These are phyloP conservation scores for Ectropis crepuscularia DNA, from an alignment of 2,888 invertebrate species.

Conservation along the genomic window DNA sequence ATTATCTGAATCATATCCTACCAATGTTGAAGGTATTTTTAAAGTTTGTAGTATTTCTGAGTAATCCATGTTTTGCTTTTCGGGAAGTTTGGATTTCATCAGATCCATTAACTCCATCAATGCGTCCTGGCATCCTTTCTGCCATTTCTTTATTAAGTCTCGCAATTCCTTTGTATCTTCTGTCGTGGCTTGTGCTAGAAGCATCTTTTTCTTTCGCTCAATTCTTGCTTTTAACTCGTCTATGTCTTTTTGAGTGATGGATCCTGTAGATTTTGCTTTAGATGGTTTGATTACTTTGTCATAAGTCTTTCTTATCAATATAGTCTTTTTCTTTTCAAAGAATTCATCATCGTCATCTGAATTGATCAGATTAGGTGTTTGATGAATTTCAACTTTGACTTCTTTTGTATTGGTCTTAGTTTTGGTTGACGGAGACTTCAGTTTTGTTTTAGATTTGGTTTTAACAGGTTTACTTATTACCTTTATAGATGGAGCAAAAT, in stretches of 20 bases:
- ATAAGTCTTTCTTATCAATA: conserved; percentile 68
- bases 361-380: conserved; percentile 50
- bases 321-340: conserved; percentile 65
- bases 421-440: conserved; percentile 41
- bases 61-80: conserved; percentile 73
- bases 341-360: conserved; percentile 70
- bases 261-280: conserved; percentile 77
- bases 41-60: conserved; percentile 74
- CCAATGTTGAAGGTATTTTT: conserved; percentile 76
- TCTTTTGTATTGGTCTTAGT: conserved; percentile 38
- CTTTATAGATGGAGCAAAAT: conserved; percentile 50
- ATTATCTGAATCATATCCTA: conserved; percentile 79
- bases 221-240: conserved; percentile 72
- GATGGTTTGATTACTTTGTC: conserved; percentile 65
- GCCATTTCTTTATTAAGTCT: conserved; percentile 80
- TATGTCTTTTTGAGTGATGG: conserved; percentile 74
- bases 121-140: conserved; percentile 81
- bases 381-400: conserved; percentile 35
- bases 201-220: conserved; percentile 69
- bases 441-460: conserved; percentile 50
- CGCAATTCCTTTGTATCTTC: conserved; percentile 78
- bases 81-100: conserved; percentile 71
- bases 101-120: conserved; percentile 77
- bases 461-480: conserved; percentile 44
- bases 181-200: conserved; percentile 65